Percentiles rank a stretch among this genome's conserved stretches.
Conservation (phyloP, 2,888 invertebrate genomes). For the Sarcophaga subvicina region DNA sequence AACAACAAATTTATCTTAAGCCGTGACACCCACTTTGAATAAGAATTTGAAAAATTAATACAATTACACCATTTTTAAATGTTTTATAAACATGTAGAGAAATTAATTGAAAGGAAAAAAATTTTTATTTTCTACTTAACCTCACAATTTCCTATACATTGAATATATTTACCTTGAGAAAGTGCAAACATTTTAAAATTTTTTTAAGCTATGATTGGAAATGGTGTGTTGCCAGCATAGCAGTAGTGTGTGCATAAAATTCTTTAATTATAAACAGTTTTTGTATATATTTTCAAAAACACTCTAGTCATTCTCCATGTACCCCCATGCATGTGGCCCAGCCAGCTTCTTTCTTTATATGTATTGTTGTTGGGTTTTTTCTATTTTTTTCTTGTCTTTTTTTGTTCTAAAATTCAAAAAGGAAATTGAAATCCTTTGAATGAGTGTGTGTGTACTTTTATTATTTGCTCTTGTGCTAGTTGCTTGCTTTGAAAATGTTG, state of each 20-base stretch:
- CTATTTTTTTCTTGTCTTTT: background rate
- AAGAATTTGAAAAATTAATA: background rate
- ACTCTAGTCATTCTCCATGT: no score
- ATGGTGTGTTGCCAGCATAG: no score
- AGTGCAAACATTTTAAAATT: no score
- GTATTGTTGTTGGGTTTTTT: background rate
- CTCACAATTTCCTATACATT: no score
- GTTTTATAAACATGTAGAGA: background rate
- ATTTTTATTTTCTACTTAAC: no score
- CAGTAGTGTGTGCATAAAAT: no score
- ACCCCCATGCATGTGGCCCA: background rate
- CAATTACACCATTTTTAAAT: background rate
- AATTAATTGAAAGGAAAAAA: background rate
- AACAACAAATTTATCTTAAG: conserved; percentile 35
- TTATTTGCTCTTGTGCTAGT: conserved; percentile 10
- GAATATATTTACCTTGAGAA: no score
- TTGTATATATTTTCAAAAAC: no score
- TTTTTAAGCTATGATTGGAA: no score
- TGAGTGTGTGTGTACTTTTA: background rate
- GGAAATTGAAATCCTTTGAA: conserved; percentile 58
- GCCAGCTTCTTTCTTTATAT: background rate
- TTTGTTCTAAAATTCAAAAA: conserved; percentile 18
- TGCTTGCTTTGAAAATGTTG: conserved; percentile 43
- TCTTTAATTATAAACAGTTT: no score
- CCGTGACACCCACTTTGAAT: conserved; percentile 46